Percentiles rank a stretch among this genome's conserved stretches.
phyloP scores from a whole-genome alignment of 2,797 vertebrate genomes.

The Glossophaga mutica region DNA sequence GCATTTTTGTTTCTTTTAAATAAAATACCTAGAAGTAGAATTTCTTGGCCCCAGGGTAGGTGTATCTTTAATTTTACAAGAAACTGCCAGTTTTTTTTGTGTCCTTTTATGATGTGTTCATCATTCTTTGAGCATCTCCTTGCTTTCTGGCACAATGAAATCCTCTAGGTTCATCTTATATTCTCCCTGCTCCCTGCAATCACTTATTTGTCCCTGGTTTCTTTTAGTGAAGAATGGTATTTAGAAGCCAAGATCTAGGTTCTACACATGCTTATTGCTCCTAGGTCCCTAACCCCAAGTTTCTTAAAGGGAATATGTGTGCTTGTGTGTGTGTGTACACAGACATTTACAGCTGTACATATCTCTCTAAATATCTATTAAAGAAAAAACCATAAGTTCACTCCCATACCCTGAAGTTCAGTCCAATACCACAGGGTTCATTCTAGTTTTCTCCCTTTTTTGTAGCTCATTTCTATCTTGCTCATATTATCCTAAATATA shows the following conservation, averaged over 20 bases:
- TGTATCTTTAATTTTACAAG: background rate
- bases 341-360: background rate
- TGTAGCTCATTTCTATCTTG: background rate
- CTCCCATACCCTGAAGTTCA: background rate
- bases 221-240: background rate
- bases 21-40: background rate
- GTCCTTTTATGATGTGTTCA: background rate
- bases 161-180: background rate
- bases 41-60: background rate
- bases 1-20: no score
- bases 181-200: background rate
- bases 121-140: background rate
- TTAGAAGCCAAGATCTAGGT: background rate
- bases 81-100: background rate
- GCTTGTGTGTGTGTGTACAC: background rate
- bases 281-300: background rate
- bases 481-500: background rate
- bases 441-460: background rate
- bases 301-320: background rate
- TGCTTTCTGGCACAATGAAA: background rate
- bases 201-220: background rate
- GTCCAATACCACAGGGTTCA: background rate
- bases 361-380: background rate
- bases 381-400: background rate
- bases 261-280: background rate